phyloP scores from a whole-genome alignment of 2,113 vertebrate species.

The Oreocharis arfaki region DNA sequence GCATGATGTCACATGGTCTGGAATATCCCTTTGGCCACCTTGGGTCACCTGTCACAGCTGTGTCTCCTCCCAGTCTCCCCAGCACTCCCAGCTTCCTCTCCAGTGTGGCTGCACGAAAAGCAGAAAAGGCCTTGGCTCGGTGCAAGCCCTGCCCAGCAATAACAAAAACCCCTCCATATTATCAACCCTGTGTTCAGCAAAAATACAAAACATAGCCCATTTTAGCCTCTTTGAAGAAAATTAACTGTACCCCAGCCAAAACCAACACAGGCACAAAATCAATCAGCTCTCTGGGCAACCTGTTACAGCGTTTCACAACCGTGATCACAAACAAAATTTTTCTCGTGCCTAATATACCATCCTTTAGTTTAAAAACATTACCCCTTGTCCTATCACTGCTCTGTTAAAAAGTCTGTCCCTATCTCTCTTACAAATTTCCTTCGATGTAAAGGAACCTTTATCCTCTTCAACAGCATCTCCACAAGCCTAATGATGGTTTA shows the following conservation, averaged over 20 bases:
- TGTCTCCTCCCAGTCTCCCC: not conserved
- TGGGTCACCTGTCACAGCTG: not conserved
- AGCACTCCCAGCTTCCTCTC: accelerated
- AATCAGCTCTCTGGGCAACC: not conserved
- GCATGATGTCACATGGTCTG: not conserved
- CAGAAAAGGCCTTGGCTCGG: not conserved
- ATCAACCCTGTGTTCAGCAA: not conserved
- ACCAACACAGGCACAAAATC: not conserved
- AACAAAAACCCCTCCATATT: not conserved
- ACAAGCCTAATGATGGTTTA: not conserved
- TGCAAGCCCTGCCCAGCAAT: not conserved
- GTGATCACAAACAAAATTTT: accelerated
- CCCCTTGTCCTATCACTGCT: accelerated
- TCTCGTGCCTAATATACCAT: not conserved
- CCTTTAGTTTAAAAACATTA: not conserved
- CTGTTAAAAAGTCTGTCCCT: not conserved
- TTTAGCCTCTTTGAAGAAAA: not conserved
- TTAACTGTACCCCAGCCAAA: not conserved
- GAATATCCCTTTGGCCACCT: not conserved
- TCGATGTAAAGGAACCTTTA: not conserved
- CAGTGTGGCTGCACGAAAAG: not conserved
- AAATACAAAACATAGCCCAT: not conserved
- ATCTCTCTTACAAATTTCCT: not conserved
- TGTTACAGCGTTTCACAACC: not conserved
- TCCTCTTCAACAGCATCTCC: not conserved